Evolutionary conservation across 1,140 invertebrate genomes (phyloP), one percentile per base, ranked within the genome.

Genomic region (Pogonomyrmex californicus): DNA sequence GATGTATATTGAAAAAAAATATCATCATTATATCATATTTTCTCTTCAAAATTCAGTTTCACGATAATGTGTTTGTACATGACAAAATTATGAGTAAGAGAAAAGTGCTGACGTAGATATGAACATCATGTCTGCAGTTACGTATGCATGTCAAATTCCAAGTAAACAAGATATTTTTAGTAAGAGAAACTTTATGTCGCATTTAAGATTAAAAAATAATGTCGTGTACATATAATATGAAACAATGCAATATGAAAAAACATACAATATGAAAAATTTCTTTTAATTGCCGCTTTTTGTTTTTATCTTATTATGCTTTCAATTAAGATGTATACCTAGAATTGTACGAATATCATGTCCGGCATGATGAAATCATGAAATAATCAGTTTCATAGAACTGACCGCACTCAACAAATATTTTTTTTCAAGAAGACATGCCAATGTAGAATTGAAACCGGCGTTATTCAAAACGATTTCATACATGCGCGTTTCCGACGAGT

Each of bases 391-490:
- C 47, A 30, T 30, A 23, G 7, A 82, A 49, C 30, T 73, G 30
- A 83, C 56, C 41, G 12, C n/a, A 17, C 68, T 73, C 36, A 73
- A 75, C 2, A 38, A 2, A 56, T 62, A 41, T 73, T 6, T 60
- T 49, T 41, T 49, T 33, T 49, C 12, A 49, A 47, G 41, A 60
- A 47, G 6, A 49, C 12, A 58, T 41, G 36, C 23, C 3, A 17
- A 23, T 6, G 41, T 10, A 49, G 47, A 83, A 83, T 83, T 62
- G 68, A 68, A 47, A 75, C n/a, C n/a, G 41, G 62, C 54, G 54
- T 83, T 68, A 83, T 60, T 83, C 12, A 23, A 83, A 73, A 83
- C 33, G 41, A 83, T 83, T 83, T 83, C 41, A 83, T 83, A 54
- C 54, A 60, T 49, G 66, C 54, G 54, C 30, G 41, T 83, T 66